Conservation (phyloP, 2,797 vertebrate species). For the Botia kubotai region DNA sequence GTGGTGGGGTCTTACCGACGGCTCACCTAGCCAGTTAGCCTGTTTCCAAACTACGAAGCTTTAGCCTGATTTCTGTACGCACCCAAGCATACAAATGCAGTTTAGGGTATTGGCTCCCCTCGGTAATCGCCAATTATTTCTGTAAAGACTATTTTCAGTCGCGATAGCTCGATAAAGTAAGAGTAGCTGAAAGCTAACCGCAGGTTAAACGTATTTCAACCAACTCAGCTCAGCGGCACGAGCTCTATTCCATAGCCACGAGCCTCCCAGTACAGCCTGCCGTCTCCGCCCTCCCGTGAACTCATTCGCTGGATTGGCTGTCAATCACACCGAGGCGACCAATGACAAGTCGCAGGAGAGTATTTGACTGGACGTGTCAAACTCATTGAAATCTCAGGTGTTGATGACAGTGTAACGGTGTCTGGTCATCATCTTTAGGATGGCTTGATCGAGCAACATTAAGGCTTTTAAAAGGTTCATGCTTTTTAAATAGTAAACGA, state of each 20-base stretch:
- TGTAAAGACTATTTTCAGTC: slow-evolving; percentile 20
- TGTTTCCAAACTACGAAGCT: slow-evolving; percentile 32
- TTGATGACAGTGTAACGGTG: background rate
- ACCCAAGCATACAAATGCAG: background rate
- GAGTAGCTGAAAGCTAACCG: slow-evolving; percentile 39
- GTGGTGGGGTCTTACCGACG: slow-evolving; percentile 45
- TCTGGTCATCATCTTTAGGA: background rate
- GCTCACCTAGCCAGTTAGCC: slow-evolving; percentile 47
- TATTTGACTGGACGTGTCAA: slow-evolving; percentile 23
- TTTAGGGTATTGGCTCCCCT: background rate
- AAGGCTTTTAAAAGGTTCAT: too few relatives aligned
- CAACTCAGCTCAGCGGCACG: slow-evolving; percentile 45
- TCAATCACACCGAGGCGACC: slow-evolving; percentile 28
- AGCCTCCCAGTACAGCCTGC: slow-evolving; percentile 35
- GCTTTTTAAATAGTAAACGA: background rate
- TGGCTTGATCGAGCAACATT: background rate
- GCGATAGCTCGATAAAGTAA: background rate
- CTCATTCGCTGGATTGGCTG: slow-evolving; percentile 48
- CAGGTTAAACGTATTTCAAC: slow-evolving; percentile 49
- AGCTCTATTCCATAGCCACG: slow-evolving; percentile 52
- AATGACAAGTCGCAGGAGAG: slow-evolving; percentile 24
- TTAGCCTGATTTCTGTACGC: slow-evolving; percentile 1
- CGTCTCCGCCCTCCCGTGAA: slow-evolving; percentile 35
- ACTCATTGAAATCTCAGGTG: slow-evolving; percentile 21
- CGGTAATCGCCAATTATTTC: background rate